Evolutionary conservation across 2,888 invertebrate species (phyloP), one percentile per base, ranked within the genome.

Genomic region (Boloria selene): DNA sequence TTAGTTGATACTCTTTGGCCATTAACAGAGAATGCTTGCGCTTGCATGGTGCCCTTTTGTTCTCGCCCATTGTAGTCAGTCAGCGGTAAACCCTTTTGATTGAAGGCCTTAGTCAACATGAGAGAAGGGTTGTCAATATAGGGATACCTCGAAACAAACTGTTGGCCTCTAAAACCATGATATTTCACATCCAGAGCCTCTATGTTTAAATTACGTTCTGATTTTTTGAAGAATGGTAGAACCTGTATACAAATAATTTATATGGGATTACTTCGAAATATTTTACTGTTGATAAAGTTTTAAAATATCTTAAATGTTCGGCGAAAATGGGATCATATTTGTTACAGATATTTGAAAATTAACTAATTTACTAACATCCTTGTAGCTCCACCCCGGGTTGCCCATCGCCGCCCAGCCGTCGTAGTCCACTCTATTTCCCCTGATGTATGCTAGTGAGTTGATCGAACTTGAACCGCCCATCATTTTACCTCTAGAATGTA

Each of bases 401-500:
- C 94, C 95, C 67, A 91, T 75, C 0, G 83, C 84, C 0, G 93
- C 94, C 95, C 95, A 95, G 14, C 85, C 85, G 72, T 95, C 94
- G 75, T 94, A 95, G 77, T 95, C 95, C 1, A 84, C 73, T 7
- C 82, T 90, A 73, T 92, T 92, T 0, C 94, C 94, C 72, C 94
- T 78, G 17, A 93, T 86, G 76, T 94, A 94, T 0, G 93, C 93
- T 92, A 95, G 87, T 67, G 93, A 93, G 80, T 95, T 95, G 26
- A 95, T 92, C 4, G 93, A 85, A 55, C 94, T 94, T 0, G 94
- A 93, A 0, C 95, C 95, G 0, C 95, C 95, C 91, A 95, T 93
- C 14, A 93, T 92, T 81, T 93, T 94, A 0, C 94, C 94, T 64
- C 93, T 91, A 73, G n/a, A 81, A 78, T 14, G 55, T 31, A 26